Percentiles rank a stretch among this genome's conserved stretches.
phyloP scores from a whole-genome alignment of 1,140 invertebrate species.

The Acromyrmex heyeri region DNA sequence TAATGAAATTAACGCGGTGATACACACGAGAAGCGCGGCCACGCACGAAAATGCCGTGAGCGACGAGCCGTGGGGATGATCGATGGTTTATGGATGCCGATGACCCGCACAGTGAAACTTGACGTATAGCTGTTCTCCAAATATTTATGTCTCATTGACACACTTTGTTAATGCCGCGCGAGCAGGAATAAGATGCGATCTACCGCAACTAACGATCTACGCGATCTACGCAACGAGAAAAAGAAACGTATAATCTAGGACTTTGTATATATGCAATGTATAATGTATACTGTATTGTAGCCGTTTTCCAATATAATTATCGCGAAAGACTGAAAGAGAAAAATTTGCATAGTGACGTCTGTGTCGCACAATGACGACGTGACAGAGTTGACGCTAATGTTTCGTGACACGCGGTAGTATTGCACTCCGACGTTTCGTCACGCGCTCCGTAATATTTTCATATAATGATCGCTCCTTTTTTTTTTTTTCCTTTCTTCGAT shows the following conservation, averaged over 20 bases:
- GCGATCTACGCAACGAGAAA: not conserved
- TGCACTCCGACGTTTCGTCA: not conserved
- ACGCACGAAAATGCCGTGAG: not conserved
- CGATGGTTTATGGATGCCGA: constrained; percentile 38
- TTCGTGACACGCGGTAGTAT: constrained; percentile 23
- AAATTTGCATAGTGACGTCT: constrained; percentile 2
- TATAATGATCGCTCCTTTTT: constrained; percentile 24
- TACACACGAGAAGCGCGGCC: constrained; percentile 39
- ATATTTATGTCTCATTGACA: constrained; percentile 28
- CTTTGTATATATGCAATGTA: too few relatives aligned
- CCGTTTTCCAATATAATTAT: not conserved
- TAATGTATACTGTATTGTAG: too few relatives aligned
- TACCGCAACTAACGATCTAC: too few relatives aligned
- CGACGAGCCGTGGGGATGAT: constrained; percentile 39
- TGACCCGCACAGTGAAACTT: constrained; percentile 16
- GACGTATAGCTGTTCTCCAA: constrained; percentile 2
- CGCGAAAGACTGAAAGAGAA: not conserved
- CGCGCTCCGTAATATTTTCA: constrained; percentile 18
- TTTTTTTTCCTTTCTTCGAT: not conserved
- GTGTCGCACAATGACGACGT: not conserved
- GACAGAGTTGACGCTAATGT: not conserved
- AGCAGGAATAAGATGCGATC: not conserved
- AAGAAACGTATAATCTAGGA: not conserved
- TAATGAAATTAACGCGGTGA: constrained; percentile 56
- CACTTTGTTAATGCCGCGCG: constrained; percentile 32